A percentile compares a stretch with the other conserved stretches of the same genome.
Conservation (phyloP, 2,888 invertebrate species). For the Stenchaetothrips biformis region DNA sequence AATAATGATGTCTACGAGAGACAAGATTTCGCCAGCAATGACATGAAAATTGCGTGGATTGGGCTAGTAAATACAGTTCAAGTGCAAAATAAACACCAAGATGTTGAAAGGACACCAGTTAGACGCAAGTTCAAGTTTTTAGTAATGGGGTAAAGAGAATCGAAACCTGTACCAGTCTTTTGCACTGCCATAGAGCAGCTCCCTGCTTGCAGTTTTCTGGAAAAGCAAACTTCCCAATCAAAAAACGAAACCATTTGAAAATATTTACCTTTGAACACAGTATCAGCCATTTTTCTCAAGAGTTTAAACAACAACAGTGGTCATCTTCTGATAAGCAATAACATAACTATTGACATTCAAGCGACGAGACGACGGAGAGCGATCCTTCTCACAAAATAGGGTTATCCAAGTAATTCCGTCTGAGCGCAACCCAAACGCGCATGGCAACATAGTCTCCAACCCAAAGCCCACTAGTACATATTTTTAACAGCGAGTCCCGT, state of each 20-base stretch:
- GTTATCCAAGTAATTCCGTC: slow-evolving; percentile 15
- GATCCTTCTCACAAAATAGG: slow-evolving; percentile 5
- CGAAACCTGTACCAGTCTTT: too few species aligned
- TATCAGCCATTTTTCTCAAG: neutral
- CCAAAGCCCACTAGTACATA: neutral
- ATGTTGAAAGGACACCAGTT: too few species aligned
- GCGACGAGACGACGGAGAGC: neutral
- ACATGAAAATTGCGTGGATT: too few species aligned
- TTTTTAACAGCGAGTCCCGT: neutral
- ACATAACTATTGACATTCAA: slow-evolving; percentile 11
- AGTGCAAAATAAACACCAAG: too few species aligned
- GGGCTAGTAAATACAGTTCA: too few species aligned
- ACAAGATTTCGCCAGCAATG: too few species aligned
- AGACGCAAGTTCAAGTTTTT: too few species aligned
- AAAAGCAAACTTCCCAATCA: neutral
- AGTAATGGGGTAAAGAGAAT: too few species aligned
- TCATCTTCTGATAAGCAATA: neutral
- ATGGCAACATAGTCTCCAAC: slow-evolving; percentile 23
- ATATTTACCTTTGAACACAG: slow-evolving; percentile 21
- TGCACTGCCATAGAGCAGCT: too few species aligned
- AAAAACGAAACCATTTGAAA: neutral
- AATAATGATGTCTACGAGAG: too few species aligned
- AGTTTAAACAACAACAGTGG: neutral
- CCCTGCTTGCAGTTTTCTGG: neutral
- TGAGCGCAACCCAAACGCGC: slow-evolving; percentile 17